Conservation (phyloP, 1,140 invertebrate genomes). For the Charaxes varanes region DNA sequence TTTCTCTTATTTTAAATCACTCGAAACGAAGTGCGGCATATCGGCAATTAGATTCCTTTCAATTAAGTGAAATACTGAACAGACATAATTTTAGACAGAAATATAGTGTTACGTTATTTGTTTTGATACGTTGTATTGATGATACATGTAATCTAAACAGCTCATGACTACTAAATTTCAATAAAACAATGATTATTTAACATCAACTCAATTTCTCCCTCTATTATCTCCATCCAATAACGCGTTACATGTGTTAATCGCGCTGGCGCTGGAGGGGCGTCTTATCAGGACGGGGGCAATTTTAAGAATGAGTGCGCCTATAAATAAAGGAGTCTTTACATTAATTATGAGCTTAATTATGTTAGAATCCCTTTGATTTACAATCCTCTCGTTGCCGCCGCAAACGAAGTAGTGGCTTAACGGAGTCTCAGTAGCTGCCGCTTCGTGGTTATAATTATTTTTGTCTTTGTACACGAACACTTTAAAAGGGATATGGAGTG, state of each 20-base stretch:
- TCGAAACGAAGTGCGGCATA: no score
- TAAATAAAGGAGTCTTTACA: constrained; percentile 70
- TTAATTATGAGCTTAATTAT: constrained; percentile 73
- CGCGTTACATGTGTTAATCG: constrained; percentile 61
- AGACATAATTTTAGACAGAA: constrained; percentile 1
- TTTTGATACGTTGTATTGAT: no score
- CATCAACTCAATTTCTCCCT: constrained; percentile 23
- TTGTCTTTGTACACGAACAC: constrained; percentile 34
- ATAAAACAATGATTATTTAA: no score
- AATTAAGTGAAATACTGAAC: no score
- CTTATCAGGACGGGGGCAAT: constrained; percentile 63
- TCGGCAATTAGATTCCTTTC: no score
- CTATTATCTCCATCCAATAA: constrained; percentile 50
- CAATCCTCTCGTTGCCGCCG: constrained; percentile 62
- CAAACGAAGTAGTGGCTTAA: constrained; percentile 67
- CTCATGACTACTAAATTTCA: no score
- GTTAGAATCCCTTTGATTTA: constrained; percentile 72
- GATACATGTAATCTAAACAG: no score
- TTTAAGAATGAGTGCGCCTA: constrained; percentile 64
- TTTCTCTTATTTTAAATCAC: no score
- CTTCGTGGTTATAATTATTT: constrained; percentile 61
- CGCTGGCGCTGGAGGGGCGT: constrained; percentile 27
- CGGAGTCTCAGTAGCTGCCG: constrained; percentile 46
- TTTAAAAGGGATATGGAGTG: constrained; percentile 32
- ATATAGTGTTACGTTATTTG: no score